Conservation (phyloP, 2,888 invertebrate species). For the Gryllus longicercus region DNA sequence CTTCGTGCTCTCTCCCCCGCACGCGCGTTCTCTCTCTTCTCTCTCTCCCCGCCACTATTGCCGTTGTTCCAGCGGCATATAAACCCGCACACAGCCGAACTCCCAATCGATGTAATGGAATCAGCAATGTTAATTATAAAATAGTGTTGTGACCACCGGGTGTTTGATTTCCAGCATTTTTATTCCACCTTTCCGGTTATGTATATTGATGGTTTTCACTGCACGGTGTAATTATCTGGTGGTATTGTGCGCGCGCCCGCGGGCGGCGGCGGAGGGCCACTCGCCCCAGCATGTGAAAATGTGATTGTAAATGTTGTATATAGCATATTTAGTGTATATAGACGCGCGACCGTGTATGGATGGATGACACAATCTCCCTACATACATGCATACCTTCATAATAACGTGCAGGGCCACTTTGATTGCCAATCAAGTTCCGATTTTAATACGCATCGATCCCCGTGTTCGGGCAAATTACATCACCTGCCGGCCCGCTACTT, state of each 20-base stretch:
- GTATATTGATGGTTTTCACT: slow-evolving; percentile 33
- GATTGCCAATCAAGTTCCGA: slow-evolving; percentile 38
- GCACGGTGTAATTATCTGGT: slow-evolving; percentile 32
- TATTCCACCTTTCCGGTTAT: slow-evolving; percentile 33
- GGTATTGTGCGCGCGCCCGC: slow-evolving; percentile 31
- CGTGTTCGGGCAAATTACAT: slow-evolving; percentile 28
- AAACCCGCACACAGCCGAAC: slow-evolving; percentile 31
- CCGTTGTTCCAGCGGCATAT: slow-evolving; percentile 35
- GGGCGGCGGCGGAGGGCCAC: too few species aligned
- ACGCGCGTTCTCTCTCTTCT: neutral
- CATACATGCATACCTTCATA: slow-evolving; percentile 35
- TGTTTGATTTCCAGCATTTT: slow-evolving; percentile 37
- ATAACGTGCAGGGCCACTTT: slow-evolving; percentile 37
- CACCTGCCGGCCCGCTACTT: slow-evolving; percentile 22
- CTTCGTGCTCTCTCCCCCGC: neutral
- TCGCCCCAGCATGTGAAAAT: slow-evolving; percentile 30
- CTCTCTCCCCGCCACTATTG: neutral
- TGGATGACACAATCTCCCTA: slow-evolving; percentile 34
- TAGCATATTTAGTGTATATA: neutral
- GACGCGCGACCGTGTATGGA: slow-evolving; percentile 19
- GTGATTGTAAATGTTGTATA: slow-evolving; percentile 35
- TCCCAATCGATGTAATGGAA: slow-evolving; percentile 37
- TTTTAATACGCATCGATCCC: slow-evolving; percentile 37
- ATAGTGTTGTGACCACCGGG: slow-evolving; percentile 36
- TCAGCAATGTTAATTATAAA: slow-evolving; percentile 37